Percentiles rank a stretch among this genome's conserved stretches.
Conservation (phyloP, 2,888 invertebrate genomes). For the Dione vanillae region DNA sequence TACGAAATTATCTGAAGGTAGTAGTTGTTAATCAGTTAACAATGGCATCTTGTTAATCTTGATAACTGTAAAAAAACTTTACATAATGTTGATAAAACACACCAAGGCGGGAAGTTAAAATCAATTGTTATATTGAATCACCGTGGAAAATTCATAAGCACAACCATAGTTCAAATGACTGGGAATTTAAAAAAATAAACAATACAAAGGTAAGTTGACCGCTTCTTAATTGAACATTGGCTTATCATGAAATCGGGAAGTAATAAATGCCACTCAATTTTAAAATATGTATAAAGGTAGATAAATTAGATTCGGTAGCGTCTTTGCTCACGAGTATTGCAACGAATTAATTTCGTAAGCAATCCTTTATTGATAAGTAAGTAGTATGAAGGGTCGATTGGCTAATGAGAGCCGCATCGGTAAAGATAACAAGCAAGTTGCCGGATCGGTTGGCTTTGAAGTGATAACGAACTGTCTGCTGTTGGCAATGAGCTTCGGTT, state of each 20-base stretch:
- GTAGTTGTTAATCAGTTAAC: conserved; percentile 1
- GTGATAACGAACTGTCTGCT: conserved; percentile 42
- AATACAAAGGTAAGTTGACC: conserved; percentile 9
- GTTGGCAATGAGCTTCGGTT: conserved; percentile 34
- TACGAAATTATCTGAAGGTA: background rate
- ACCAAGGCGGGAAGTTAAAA: conserved; percentile 13
- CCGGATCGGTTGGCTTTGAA: conserved; percentile 45
- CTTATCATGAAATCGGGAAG: background rate
- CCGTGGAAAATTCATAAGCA: conserved; percentile 9
- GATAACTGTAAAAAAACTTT: background rate
- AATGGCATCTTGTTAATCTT: conserved; percentile 16
- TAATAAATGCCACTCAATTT: conserved; percentile 22
- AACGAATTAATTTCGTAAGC: conserved; percentile 38
- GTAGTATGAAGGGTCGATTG: conserved; percentile 29
- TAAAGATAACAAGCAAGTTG: conserved; percentile 37
- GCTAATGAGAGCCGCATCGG: conserved; percentile 37
- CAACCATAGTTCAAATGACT: background rate
- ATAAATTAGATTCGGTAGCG: conserved; percentile 17
- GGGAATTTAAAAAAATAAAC: conserved; percentile 2
- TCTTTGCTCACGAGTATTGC: conserved; percentile 32
- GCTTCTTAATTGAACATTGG: conserved; percentile 3
- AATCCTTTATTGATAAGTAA: conserved; percentile 39
- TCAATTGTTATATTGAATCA: conserved; percentile 13
- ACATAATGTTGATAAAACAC: background rate
- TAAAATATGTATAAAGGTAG: conserved; percentile 7